These are phyloP conservation scores for Condylostylus longicornis DNA, from an alignment of 1,140 invertebrate species.

Conservation along the genomic window DNA sequence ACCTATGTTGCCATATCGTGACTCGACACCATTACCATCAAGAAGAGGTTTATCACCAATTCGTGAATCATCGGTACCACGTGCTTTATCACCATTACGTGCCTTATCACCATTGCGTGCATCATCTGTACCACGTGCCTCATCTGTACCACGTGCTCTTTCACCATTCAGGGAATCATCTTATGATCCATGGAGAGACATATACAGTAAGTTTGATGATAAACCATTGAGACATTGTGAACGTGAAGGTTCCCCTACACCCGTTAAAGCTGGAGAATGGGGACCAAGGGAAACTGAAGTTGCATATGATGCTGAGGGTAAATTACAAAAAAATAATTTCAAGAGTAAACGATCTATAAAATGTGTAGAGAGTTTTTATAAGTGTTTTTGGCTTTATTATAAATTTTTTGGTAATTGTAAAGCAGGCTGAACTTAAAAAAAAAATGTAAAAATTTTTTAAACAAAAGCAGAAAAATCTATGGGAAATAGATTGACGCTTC, in stretches of 20 bases:
- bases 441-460: too few relatives aligned
- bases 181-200: conserved; percentile 39
- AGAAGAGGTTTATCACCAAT: conserved; percentile 12
- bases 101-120: conserved; percentile 27
- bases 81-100: conserved; percentile 26
- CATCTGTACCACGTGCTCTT: conserved; percentile 28
- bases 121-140: conserved; percentile 26
- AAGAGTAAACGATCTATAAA: too few relatives aligned
- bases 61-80: conserved; percentile 27
- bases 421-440: too few relatives aligned
- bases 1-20: not conserved
- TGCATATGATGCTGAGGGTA: conserved; percentile 54
- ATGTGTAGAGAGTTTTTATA: too few relatives aligned
- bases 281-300: conserved; percentile 46
- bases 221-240: conserved; percentile 32
- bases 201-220: conserved; percentile 35
- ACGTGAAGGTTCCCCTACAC: conserved; percentile 44
- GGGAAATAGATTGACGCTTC: too few relatives aligned
- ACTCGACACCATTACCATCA: conserved; percentile 35
- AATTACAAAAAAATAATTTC: conserved; percentile 23
- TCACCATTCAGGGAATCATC: conserved; percentile 29
- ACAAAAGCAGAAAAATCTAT: too few relatives aligned
- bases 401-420: too few relatives aligned
- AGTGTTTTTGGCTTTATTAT: too few relatives aligned
- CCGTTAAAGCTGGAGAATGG: conserved; percentile 48